Conservation (phyloP, 2,888 invertebrate genomes). For the Caenorhabditis japonica region DNA sequence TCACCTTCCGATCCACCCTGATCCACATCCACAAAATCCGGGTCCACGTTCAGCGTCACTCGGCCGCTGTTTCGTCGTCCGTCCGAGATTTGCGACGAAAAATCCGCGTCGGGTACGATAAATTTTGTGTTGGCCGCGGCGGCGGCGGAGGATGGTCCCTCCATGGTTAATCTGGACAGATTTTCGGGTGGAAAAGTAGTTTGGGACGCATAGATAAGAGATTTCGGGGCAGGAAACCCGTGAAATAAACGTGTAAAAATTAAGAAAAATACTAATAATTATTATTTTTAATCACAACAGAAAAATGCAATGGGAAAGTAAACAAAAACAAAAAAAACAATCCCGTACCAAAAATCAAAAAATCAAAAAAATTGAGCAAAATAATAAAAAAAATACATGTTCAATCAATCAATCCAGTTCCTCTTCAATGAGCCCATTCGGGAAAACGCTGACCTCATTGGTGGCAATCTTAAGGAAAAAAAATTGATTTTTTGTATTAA, state of each 20-base stretch:
- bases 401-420: conserved; percentile 35
- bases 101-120: conserved; percentile 11
- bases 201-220: background rate
- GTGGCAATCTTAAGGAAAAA: conserved; percentile 23
- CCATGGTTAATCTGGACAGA: conserved; percentile 12
- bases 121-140: background rate
- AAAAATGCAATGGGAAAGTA: background rate
- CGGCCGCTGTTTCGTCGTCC: no score
- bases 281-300: no score
- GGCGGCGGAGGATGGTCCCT: conserved; percentile 5
- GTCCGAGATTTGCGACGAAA: no score
- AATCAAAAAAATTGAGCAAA: background rate
- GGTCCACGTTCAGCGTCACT: conserved; percentile 39
- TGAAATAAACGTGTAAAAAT: background rate
- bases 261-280: background rate
- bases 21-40: conserved; percentile 25
- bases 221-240: background rate
- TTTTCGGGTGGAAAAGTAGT: no score
- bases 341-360: background rate
- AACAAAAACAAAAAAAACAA: background rate
- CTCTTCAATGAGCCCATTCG: conserved; percentile 47
- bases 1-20: background rate
- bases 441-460: conserved; percentile 16
- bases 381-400: background rate
- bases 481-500: conserved; percentile 4